Conservation (phyloP, 2,797 vertebrate genomes). For the Synaphobranchus kaupii region DNA sequence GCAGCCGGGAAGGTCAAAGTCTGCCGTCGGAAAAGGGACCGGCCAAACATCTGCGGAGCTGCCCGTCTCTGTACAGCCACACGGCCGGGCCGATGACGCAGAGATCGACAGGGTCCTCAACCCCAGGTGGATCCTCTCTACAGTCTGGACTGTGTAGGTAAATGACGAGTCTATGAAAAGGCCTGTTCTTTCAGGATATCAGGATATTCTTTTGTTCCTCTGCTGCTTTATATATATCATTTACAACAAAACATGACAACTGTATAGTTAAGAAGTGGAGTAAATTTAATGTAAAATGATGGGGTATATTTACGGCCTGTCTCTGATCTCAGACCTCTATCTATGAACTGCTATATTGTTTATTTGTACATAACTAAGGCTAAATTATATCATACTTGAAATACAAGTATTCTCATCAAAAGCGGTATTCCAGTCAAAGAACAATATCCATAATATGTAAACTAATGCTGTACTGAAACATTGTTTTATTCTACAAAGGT, state of each 20-base stretch:
- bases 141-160: background rate
- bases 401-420: background rate
- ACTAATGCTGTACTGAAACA: background rate
- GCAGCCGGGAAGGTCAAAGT: background rate
- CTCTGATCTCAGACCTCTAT: background rate
- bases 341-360: background rate
- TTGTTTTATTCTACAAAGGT: background rate
- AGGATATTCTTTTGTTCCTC: background rate
- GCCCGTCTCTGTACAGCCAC: background rate
- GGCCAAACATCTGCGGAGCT: background rate
- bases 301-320: background rate
- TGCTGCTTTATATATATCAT: background rate
- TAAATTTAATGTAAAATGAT: background rate
- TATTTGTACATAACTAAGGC: background rate
- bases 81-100: background rate
- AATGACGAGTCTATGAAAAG: background rate
- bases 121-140: background rate
- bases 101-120: background rate
- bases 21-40: background rate
- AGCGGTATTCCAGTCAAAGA: background rate
- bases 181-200: background rate
- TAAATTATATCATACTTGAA: background rate
- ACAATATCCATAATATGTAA: background rate
- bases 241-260: background rate
- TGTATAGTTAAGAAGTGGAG: background rate